Percentiles rank a stretch among this genome's conserved stretches.
These are phyloP conservation scores for Panopea generosa DNA, from an alignment of 2,888 invertebrate species.

Conservation along the genomic window DNA sequence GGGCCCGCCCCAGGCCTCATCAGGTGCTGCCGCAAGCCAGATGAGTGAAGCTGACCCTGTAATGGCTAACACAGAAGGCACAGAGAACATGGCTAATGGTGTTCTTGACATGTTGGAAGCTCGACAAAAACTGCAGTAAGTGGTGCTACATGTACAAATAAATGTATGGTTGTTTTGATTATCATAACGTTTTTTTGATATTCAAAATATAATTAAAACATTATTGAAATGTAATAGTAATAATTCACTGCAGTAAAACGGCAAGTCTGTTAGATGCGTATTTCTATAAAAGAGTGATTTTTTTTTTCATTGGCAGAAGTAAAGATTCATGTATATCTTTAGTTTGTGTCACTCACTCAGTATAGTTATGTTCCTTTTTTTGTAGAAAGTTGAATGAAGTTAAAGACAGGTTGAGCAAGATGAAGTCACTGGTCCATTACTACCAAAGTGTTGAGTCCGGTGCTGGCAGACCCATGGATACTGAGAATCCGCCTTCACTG, in stretches of 20 bases:
- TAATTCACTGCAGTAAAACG: too few species aligned
- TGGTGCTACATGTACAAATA: neutral
- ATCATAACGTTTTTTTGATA: too few species aligned
- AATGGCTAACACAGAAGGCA: conserved; percentile 49
- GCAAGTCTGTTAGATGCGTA: too few species aligned
- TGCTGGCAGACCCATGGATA: conserved; percentile 33
- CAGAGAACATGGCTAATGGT: conserved; percentile 65
- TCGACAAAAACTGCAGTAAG: conserved; percentile 73
- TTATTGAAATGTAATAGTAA: too few species aligned
- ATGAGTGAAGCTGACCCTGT: conserved; percentile 32
- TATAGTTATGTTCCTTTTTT: conserved; percentile 18
- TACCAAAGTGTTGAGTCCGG: conserved; percentile 72
- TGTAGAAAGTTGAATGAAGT: conserved; percentile 82
- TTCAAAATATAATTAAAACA: too few species aligned
- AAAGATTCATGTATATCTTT: too few species aligned
- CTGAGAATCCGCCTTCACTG: conserved; percentile 66
- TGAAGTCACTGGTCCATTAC: conserved; percentile 81
- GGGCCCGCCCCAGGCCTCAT: conserved; percentile 10
- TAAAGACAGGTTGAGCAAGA: conserved; percentile 78
- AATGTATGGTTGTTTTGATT: too few species aligned
- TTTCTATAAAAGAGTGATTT: too few species aligned
- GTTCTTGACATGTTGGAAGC: conserved; percentile 75
- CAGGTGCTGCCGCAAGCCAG: neutral
- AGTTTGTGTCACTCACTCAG: too few species aligned
- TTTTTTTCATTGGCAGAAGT: too few species aligned